Percentiles rank a stretch among this genome's conserved stretches.
Evolutionary conservation across 2,888 invertebrate genomes (phyloP).

Genomic region (Sinodicranocentrus sp.): DNA sequence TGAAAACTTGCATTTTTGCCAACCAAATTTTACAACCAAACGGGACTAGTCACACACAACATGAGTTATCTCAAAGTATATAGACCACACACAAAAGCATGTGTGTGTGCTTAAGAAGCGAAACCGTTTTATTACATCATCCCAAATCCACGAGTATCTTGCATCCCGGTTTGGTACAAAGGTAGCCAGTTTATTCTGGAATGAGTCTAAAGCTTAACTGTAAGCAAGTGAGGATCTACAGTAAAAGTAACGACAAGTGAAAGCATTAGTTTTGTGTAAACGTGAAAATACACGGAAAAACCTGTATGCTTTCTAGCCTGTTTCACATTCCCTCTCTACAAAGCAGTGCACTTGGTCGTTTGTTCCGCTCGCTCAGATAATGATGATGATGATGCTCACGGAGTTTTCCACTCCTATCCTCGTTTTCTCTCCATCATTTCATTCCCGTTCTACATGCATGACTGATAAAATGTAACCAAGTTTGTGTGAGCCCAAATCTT

Average conservation of each 20-base stretch:
- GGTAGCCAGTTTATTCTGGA: not conserved
- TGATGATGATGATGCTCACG: constrained; percentile 40
- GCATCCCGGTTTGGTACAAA: not conserved
- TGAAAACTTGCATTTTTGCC: no score
- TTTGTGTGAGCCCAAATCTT: not conserved
- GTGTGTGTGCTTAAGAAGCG: constrained; percentile 2
- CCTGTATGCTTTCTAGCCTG: not conserved
- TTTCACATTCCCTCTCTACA: constrained; percentile 8
- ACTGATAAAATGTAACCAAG: constrained; percentile 39
- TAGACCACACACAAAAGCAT: not conserved
- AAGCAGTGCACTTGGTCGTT: constrained; percentile 23
- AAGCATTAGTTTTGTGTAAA: constrained; percentile 35
- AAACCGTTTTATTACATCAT: not conserved
- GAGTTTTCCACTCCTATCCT: constrained; percentile 38
- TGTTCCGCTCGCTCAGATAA: constrained; percentile 36
- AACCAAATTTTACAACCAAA: not conserved
- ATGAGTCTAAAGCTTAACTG: not conserved
- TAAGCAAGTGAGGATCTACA: not conserved
- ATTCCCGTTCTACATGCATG: constrained; percentile 35
- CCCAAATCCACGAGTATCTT: not conserved
- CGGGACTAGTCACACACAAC: not conserved
- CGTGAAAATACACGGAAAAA: constrained; percentile 26
- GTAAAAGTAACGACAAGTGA: constrained; percentile 19
- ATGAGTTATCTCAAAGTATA: not conserved
- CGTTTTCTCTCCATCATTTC: constrained; percentile 46